phyloP scores from a whole-genome alignment of 1,140 invertebrate species.

The Magallana gigas region DNA sequence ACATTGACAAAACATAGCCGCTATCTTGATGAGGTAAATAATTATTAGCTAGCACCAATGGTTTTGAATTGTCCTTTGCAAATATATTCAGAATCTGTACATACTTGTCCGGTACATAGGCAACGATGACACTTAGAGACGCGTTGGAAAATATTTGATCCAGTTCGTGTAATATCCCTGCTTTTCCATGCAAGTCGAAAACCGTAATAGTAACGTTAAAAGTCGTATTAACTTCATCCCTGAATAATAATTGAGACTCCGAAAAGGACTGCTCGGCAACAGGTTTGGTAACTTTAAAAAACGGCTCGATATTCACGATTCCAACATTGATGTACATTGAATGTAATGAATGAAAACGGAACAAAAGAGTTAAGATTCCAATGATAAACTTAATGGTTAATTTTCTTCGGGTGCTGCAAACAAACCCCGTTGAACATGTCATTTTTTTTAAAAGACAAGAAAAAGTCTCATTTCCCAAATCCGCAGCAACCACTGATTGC shows the following conservation, averaged over 20 bases:
- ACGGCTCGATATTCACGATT: background rate
- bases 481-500: background rate
- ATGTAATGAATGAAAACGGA: background rate
- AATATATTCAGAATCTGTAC: background rate
- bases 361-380: background rate
- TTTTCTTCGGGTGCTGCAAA: background rate
- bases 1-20: slow-evolving; percentile 3
- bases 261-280: background rate
- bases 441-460: background rate
- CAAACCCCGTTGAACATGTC: background rate
- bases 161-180: background rate
- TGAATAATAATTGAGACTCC: background rate
- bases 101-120: slow-evolving; percentile 2
- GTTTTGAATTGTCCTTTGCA: slow-evolving; percentile 20
- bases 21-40: slow-evolving; percentile 15
- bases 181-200: background rate
- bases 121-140: slow-evolving; percentile 8
- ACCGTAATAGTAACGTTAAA: background rate
- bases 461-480: slow-evolving; percentile 13
- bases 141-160: slow-evolving; percentile 2
- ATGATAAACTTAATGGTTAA: background rate
- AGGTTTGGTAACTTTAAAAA: background rate
- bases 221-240: background rate
- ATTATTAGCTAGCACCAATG: slow-evolving; percentile 28
- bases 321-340: background rate